Conservation (phyloP, 2,797 vertebrate genomes). For the Hippocampus kuda region DNA sequence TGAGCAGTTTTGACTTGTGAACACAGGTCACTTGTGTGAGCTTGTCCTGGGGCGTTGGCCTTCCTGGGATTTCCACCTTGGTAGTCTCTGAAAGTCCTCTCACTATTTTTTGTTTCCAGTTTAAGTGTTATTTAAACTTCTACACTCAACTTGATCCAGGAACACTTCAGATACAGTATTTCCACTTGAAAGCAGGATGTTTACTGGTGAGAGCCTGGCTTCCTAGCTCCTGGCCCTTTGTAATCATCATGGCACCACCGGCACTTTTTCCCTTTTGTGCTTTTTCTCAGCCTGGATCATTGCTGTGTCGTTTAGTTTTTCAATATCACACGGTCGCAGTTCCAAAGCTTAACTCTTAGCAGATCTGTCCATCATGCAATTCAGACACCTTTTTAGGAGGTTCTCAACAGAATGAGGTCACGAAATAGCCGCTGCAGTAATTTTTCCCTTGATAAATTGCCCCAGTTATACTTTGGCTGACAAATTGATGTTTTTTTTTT, state of each 20-base stretch:
- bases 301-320: slow-evolving; percentile 10
- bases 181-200: slow-evolving; percentile 60
- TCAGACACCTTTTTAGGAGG: slow-evolving; percentile 25
- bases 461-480: background rate
- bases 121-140: slow-evolving; percentile 12
- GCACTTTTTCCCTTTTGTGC: slow-evolving; percentile 17
- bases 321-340: slow-evolving; percentile 9
- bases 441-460: background rate
- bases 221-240: slow-evolving; percentile 42
- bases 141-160: slow-evolving; percentile 25
- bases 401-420: slow-evolving; percentile 29
- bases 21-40: slow-evolving; percentile 61
- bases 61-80: slow-evolving; percentile 37
- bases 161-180: slow-evolving; percentile 37
- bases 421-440: slow-evolving; percentile 10
- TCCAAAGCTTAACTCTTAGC: slow-evolving; percentile 9
- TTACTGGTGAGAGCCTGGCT: slow-evolving; percentile 38
- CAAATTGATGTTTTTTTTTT: background rate
- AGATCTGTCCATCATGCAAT: slow-evolving; percentile 17
- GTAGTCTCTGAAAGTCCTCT: slow-evolving; percentile 38
- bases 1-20: slow-evolving; percentile 50
- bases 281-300: background rate
- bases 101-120: slow-evolving; percentile 1
- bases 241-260: slow-evolving; percentile 48
- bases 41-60: slow-evolving; percentile 41